Conservation (phyloP, 2,888 invertebrate species). For the Galerucella calmariensis region DNA sequence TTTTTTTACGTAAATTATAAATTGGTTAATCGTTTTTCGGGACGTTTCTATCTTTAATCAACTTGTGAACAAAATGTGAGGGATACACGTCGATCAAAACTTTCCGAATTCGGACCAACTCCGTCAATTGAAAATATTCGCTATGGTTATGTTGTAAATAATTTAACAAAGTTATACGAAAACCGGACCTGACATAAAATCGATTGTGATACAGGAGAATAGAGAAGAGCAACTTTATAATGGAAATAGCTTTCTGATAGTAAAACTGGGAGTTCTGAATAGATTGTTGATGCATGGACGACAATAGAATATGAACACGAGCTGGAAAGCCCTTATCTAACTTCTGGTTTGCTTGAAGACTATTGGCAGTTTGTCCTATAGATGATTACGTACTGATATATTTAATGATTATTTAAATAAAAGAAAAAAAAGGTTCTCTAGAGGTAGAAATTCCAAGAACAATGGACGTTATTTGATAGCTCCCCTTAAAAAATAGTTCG, state of each 20-base stretch:
- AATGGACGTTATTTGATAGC: neutral
- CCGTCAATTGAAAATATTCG: neutral
- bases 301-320: conserved; percentile 29
- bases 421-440: neutral
- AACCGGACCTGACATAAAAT: conserved; percentile 25
- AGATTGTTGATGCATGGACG: conserved; percentile 23
- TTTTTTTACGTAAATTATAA: no score
- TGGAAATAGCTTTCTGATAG: conserved; percentile 32
- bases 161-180: conserved; percentile 19
- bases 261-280: conserved; percentile 22
- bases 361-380: neutral
- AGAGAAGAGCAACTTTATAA: conserved; percentile 23
- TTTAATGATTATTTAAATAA: neutral
- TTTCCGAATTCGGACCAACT: neutral
- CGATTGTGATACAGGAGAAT: conserved; percentile 16
- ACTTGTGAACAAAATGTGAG: neutral
- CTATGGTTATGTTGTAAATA: conserved; percentile 11
- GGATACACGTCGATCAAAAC: neutral
- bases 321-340: conserved; percentile 17
- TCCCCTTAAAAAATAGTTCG: no score
- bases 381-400: neutral
- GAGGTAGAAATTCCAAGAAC: neutral
- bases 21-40: no score
- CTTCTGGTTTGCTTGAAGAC: conserved; percentile 22
- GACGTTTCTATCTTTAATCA: no score